Percentiles rank a stretch among this genome's conserved stretches.
Evolutionary conservation across 2,113 vertebrate genomes (phyloP).

Genomic region (Megaceryle torquata): DNA sequence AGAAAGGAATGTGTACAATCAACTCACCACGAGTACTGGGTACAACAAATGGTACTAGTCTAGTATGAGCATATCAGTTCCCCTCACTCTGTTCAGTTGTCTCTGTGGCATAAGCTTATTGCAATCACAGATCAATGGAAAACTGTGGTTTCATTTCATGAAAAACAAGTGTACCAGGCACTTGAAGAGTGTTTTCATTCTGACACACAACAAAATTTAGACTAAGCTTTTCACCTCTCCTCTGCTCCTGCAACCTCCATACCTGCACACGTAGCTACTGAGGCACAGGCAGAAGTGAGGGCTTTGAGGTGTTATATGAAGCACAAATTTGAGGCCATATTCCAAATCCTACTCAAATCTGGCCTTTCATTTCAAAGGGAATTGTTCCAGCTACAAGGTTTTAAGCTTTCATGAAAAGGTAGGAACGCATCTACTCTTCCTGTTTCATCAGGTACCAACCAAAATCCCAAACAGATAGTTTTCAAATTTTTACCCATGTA

Average conservation of each 20-base stretch:
- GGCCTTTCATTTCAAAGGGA: neutral
- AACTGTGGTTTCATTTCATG: neutral
- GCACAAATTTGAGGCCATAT: neutral
- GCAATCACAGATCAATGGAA: neutral
- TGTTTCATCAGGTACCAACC: neutral
- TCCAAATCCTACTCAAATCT: neutral
- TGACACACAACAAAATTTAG: neutral
- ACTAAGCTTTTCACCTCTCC: neutral
- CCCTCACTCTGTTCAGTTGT: neutral
- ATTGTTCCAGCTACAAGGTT: neutral
- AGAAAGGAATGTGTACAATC: neutral
- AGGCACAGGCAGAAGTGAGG: neutral
- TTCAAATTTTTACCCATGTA: neutral
- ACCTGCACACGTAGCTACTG: accelerated
- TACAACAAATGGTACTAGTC: neutral
- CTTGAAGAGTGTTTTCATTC: neutral
- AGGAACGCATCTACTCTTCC: neutral
- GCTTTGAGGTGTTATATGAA: neutral
- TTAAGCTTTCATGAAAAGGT: accelerated
- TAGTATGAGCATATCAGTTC: neutral
- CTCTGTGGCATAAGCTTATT: neutral
- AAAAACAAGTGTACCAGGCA: neutral
- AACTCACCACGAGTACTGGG: neutral
- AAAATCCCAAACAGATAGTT: neutral
- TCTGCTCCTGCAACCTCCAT: accelerated